Evolutionary conservation across 1,140 invertebrate species (phyloP).

Genomic region (Brachystomella parvula): DNA sequence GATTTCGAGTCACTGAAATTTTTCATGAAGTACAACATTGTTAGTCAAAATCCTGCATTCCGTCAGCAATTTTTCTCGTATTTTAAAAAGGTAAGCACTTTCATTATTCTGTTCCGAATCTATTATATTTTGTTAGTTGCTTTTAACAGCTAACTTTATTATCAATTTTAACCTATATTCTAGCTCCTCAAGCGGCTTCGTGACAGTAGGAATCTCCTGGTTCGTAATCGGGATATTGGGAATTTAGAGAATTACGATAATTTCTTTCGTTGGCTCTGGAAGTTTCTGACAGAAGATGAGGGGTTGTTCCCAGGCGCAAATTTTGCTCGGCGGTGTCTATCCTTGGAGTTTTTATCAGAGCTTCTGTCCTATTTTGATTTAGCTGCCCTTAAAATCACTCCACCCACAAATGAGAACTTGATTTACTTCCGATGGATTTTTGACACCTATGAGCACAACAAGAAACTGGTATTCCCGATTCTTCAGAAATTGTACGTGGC

Average conservation of each 20-base stretch:
- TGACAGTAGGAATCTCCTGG: slow-evolving; percentile 26
- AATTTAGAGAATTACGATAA: slow-evolving; percentile 39
- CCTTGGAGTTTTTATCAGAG: slow-evolving; percentile 51
- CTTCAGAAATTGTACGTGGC: slow-evolving; percentile 41
- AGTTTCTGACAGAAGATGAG: slow-evolving; percentile 48
- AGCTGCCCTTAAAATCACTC: slow-evolving; percentile 21
- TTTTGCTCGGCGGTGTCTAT: slow-evolving; percentile 56
- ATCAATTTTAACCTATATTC: slow-evolving; percentile 40
- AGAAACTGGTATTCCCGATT: slow-evolving; percentile 42
- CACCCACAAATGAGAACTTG: slow-evolving; percentile 8
- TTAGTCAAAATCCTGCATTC: slow-evolving; percentile 56
- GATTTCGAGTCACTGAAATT: slow-evolving; percentile 61
- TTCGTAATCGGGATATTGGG: slow-evolving; percentile 38
- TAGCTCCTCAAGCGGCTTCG: slow-evolving; percentile 26
- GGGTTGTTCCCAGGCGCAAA: slow-evolving; percentile 59
- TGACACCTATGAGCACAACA: slow-evolving; percentile 50
- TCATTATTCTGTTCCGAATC: too few species aligned
- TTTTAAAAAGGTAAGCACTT: slow-evolving; percentile 47
- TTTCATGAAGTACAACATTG: slow-evolving; percentile 62
- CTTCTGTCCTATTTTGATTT: slow-evolving; percentile 30
- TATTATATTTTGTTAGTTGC: slow-evolving; percentile 18
- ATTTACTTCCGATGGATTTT: slow-evolving; percentile 42
- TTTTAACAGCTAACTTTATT: neutral
- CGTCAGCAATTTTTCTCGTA: slow-evolving; percentile 45
- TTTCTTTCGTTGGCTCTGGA: slow-evolving; percentile 49